Evolutionary conservation across 2,113 vertebrate genomes (phyloP).

Genomic region (Atherinomorus stipes): DNA sequence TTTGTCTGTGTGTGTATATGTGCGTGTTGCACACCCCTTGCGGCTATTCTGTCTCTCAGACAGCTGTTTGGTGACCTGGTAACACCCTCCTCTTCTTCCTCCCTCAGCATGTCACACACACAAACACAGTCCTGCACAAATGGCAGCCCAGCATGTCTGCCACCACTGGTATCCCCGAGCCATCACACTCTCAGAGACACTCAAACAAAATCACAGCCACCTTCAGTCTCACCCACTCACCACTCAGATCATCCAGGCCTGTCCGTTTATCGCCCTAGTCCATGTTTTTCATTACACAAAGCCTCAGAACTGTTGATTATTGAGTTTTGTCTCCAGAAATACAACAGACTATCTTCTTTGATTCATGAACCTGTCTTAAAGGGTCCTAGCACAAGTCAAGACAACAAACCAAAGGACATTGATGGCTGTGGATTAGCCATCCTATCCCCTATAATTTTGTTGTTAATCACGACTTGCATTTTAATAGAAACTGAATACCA

Average conservation of each 20-base stretch:
- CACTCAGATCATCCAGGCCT: slow-evolving; percentile 14
- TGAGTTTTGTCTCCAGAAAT: not conserved
- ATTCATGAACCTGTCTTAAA: not conserved
- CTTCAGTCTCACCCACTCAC: slow-evolving; percentile 16
- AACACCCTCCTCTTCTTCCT: slow-evolving; percentile 37
- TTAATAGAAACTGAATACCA: no score
- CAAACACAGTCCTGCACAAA: slow-evolving; percentile 21
- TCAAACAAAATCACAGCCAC: slow-evolving; percentile 28
- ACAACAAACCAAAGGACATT: not conserved
- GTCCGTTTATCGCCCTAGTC: slow-evolving; percentile 2
- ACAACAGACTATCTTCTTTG: not conserved
- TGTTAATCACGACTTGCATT: no score
- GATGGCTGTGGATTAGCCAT: slow-evolving; percentile 10
- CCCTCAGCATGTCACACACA: slow-evolving; percentile 30
- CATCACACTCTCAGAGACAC: slow-evolving; percentile 26
- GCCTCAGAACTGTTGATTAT: not conserved
- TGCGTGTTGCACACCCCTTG: slow-evolving; percentile 40
- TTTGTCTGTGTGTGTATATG: slow-evolving; percentile 8
- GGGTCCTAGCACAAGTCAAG: not conserved
- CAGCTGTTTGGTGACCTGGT: slow-evolving; percentile 75
- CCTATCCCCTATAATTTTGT: no score
- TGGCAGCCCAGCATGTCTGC: slow-evolving; percentile 31
- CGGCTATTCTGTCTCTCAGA: slow-evolving; percentile 58
- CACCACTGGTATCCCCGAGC: slow-evolving; percentile 46
- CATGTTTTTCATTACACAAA: not conserved